These are phyloP conservation scores for Axea sp. DNA, from an alignment of 2,888 invertebrate species.

Conservation along the genomic window DNA sequence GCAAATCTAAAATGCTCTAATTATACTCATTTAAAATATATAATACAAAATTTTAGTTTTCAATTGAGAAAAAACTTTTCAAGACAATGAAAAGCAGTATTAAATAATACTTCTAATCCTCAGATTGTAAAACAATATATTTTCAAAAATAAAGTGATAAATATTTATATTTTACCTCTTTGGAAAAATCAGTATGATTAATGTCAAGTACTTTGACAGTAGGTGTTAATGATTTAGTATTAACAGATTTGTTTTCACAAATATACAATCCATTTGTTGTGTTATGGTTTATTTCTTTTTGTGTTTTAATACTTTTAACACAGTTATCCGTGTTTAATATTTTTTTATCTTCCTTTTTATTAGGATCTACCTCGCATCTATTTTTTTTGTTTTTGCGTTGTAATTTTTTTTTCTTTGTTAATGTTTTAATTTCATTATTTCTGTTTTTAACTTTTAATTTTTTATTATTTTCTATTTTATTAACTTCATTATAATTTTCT, in stretches of 20 bases:
- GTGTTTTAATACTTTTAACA: background rate
- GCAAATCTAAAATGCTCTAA: too few species aligned
- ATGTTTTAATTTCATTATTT: background rate
- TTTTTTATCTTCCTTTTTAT: too few species aligned
- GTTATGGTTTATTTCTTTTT: conserved; percentile 5
- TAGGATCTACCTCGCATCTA: too few species aligned
- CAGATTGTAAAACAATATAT: too few species aligned
- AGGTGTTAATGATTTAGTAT: conserved; percentile 19
- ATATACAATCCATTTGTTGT: background rate
- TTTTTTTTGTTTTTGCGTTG: too few species aligned
- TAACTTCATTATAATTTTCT: conserved; percentile 8
- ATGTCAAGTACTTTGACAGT: conserved; percentile 24
- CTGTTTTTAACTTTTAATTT: background rate
- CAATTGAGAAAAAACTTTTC: too few species aligned
- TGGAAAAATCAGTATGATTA: conserved; percentile 14
- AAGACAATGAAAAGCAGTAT: too few species aligned
- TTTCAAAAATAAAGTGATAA: too few species aligned
- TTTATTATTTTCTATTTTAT: background rate
- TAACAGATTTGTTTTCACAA: conserved; percentile 17
- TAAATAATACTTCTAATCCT: too few species aligned
- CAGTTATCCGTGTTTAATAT: too few species aligned
- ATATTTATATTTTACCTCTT: conserved; percentile 26
- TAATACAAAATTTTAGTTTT: too few species aligned
- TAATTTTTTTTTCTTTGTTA: conserved; percentile 8
- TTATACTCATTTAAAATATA: too few species aligned